Evolutionary conservation across 2,888 invertebrate genomes (phyloP), one percentile per base, ranked within the genome.

Genomic region (Epiblema foenella): DNA sequence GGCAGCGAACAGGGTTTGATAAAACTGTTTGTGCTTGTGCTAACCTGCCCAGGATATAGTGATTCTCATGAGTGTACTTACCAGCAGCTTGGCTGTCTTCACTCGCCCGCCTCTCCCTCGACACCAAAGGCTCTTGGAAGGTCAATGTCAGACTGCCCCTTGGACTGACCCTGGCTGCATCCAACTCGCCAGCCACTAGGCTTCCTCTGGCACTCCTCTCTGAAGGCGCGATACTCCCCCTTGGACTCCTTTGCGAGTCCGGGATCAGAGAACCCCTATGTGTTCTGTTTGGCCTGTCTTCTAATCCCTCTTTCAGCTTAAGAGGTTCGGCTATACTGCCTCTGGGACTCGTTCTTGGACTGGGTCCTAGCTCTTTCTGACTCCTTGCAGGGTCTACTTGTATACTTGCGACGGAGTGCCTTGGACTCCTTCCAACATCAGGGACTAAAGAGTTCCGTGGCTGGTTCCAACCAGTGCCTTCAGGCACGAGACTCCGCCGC

Each of bases 221-320:
- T 54, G 92, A 94, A 46, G 94, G 94, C 0, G 94, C 94, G 74
- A 95, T 93, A 78, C 95, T 95, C 0, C 95, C 95, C 64, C 95
- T 91, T 0, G 95, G 95, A 80, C 95, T 95, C 54, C 95, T 90
- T 73, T 94, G 94, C 57, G 93, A 91, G 73, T 92, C 93, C 68
- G 94, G 94, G 20, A 95, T 94, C 64, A 95, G 88, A 39, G 95
- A 95, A 0, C 95, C 95, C 59, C 95, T 88, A 0, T 95, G 95
- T 77, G 91, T 93, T 69, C 91, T 87, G 54, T 85, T 89, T 17
- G 88, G 46, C 12, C 60, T 46, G 1, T 60, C 81, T 29, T 94
- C 94, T 18, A 89, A 85, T 10, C 90, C 85, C 24, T 94, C 91
- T 66, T 94, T 93, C 5, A 84, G 89, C 71, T 94, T 89, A 59